Conservation (phyloP, 2,888 invertebrate species). For the Vesta saturnalis region DNA sequence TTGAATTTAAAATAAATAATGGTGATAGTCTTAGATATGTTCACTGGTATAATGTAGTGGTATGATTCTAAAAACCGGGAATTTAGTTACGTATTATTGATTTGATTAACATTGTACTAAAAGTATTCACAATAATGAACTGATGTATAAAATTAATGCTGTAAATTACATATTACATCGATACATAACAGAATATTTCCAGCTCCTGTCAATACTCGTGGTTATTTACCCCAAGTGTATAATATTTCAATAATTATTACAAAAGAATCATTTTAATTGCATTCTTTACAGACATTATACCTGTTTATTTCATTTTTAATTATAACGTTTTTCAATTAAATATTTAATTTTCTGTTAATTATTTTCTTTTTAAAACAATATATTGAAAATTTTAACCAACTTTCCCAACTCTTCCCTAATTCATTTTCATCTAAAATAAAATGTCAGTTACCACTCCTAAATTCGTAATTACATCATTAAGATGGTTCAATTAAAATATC, state of each 20-base stretch:
- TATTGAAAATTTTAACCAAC: constrained; percentile 13
- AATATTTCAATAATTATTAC: constrained; percentile 38
- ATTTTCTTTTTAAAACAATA: constrained; percentile 16
- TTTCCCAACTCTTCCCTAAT: constrained; percentile 21
- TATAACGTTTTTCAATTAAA: neutral
- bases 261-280: constrained; percentile 30
- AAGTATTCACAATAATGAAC: constrained; percentile 22
- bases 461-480: constrained; percentile 44
- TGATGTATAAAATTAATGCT: constrained; percentile 37
- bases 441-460: constrained; percentile 32
- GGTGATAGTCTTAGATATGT: neutral
- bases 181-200: constrained; percentile 26
- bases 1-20: constrained; percentile 2
- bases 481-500: constrained; percentile 51
- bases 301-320: too few species aligned
- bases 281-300: too few species aligned
- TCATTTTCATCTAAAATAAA: constrained; percentile 28
- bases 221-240: too few species aligned
- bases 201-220: too few species aligned
- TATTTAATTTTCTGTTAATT: constrained; percentile 30
- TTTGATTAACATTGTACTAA: constrained; percentile 33
- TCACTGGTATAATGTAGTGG: too few species aligned
- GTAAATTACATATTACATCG: constrained; percentile 35
- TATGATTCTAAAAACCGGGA: too few species aligned
- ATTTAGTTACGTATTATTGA: too few species aligned